Percentiles rank a stretch among this genome's conserved stretches.
phyloP scores from a whole-genome alignment of 2,797 vertebrate species.

The Artibeus lituratus region DNA sequence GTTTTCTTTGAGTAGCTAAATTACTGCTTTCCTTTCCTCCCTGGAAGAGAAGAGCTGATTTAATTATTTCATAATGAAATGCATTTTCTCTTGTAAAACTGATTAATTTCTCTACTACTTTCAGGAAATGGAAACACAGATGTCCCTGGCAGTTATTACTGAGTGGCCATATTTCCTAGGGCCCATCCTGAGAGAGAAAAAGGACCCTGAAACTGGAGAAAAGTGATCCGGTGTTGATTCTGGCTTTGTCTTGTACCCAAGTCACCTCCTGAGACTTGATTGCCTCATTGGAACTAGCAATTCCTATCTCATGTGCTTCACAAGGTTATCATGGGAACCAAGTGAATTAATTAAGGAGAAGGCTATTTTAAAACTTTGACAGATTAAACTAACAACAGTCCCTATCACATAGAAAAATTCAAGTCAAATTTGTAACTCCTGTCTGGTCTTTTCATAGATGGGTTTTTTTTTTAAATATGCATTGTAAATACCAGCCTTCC shows the following conservation, averaged over 20 bases:
- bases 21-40: background rate
- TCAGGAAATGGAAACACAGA: conserved; percentile 26
- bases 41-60: background rate
- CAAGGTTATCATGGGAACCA: background rate
- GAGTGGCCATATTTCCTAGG: background rate
- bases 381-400: background rate
- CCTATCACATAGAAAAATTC: background rate
- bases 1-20: background rate
- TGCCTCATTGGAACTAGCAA: background rate
- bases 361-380: background rate
- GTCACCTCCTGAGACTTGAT: background rate
- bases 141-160: conserved; percentile 12
- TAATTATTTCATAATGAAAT: conserved; percentile 43
- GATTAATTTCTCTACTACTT: conserved; percentile 32
- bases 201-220: background rate
- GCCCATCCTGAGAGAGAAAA: background rate
- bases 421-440: background rate
- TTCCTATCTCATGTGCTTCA: background rate
- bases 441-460: background rate
- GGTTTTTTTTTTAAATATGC: background rate
- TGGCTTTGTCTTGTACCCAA: background rate
- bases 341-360: background rate
- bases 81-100: conserved; percentile 44
- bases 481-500: background rate
- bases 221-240: background rate